Percentiles rank a stretch among this genome's conserved stretches.
Evolutionary conservation across 2,113 vertebrate species (phyloP).

Genomic region (Apteryx mantelli): DNA sequence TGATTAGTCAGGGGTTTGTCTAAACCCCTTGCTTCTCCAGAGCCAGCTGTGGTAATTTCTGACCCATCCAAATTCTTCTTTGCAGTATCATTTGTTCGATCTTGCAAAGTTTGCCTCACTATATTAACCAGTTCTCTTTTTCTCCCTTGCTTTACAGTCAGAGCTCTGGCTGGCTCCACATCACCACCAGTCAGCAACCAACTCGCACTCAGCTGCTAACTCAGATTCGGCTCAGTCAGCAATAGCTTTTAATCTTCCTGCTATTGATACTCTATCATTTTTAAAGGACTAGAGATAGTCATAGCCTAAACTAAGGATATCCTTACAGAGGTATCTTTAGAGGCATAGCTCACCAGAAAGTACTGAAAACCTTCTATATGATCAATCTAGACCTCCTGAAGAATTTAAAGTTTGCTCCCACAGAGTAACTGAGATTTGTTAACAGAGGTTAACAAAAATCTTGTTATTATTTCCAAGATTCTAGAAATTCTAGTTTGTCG

Average conservation of each 20-base stretch:
- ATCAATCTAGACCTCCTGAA: not conserved
- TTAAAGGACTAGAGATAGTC: not conserved
- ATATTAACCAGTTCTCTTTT: not conserved
- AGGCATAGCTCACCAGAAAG: not conserved
- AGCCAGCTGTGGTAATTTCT: rapidly evolving
- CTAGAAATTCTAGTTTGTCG: not conserved
- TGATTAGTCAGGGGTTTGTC: not conserved
- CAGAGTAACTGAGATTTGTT: not conserved
- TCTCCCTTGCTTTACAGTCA: not conserved
- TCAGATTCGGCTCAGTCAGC: not conserved
- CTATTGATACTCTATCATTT: not conserved
- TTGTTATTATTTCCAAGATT: not conserved
- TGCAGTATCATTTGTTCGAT: not conserved
- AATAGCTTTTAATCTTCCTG: not conserved
- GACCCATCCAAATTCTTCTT: not conserved
- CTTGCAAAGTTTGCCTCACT: not conserved
- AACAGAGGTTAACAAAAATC: not conserved
- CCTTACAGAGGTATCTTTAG: not conserved
- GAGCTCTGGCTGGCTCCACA: not conserved
- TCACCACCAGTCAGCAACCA: rapidly evolving
- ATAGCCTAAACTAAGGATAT: not conserved
- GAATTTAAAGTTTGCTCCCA: not conserved
- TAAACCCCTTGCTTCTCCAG: not conserved
- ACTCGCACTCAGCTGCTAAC: rapidly evolving
- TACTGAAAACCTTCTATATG: not conserved